Evolutionary conservation across 2,888 invertebrate genomes (phyloP), one percentile per base, ranked within the genome.

Genomic region (Tetanocera ferruginea): DNA sequence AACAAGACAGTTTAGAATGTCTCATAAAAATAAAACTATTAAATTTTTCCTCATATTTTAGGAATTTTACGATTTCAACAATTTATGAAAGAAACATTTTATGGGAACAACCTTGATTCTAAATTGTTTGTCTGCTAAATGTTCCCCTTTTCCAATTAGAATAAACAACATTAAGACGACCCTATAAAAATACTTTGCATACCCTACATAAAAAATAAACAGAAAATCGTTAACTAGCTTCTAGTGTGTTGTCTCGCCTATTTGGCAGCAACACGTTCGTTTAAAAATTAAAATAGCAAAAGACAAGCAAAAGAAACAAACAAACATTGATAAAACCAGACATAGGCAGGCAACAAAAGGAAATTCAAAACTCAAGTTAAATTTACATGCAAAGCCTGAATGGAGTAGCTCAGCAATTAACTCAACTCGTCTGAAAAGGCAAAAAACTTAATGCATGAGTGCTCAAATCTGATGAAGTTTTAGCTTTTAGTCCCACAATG

Each of bases 371-470:
- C 37, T 25, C 25, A 37, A 72, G 43, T 55, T 57, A 11, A 72
- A 72, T 72, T 72, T 72, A 60, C 34, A 72, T 72, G 37, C 34
- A 57, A 57, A 72, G 25, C n/a, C 14, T 25, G 57, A 72, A 72
- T 8, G 57, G 37, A 72, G 60, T 5, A 75, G 67, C 55, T 37
- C 34, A 55, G 67, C 75, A 66, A 67, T 75, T 67, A 67, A 55
- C 67, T 72, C 72, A 51, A 43, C 9, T 37, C 57, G 34, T 60
- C 25, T 51, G 19, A 60, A 60, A 60, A 60, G 34, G 66, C 74
- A 67, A 34, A 31, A 8, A 52, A 73, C 73, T 73, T 64, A 43
- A 74, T 74, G 75, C 75, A 75, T 75, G 75, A 55, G 19, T 23
- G 64, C 66, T 31, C 37, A 43, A 69, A 69, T 25, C 31, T 43